Evolutionary conservation across 2,113 vertebrate genomes (phyloP), one percentile per base, ranked within the genome.

Genomic region (Bucco capensis): DNA sequence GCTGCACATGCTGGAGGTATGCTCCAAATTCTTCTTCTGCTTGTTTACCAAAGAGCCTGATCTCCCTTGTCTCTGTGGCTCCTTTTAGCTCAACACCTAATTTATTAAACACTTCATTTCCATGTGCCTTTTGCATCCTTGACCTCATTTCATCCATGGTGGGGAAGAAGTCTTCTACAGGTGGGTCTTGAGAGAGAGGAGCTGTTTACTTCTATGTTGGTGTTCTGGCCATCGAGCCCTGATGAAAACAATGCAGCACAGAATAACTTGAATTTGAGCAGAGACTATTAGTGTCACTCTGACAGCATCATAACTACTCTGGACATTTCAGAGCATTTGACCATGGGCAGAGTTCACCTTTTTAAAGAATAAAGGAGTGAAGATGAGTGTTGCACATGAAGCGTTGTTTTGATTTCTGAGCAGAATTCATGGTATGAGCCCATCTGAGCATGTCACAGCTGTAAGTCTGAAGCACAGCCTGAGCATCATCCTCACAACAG

Each of bases 391-490:
- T 87, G 64, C 64, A 94, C 85, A 90, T 89, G 89, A 93, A 96
- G 94, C 92, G 92, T 93, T 95, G 88, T 96, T 97, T 97, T 96
- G 93, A 96, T 97, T 97, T 81, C 82, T 67, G 49, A 90, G 49
- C 51, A 88, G 94, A 97, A 95, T 92, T 70, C 74, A 40, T 80
- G 91, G 92, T 73, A 79, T 72, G 17, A 84, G 19, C 72, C 84
- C 31, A 13, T 66, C 70, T 82, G 70, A 82, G 80, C 19, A 60
- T 72, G 67, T 74, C 31, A 17, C 74, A 69, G 53, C 86, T 78
- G 74, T 47, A 72, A n/a, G 53, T 49, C 57, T 82, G 53, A 74
- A 88, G 70, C 50, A 35, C 44, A 75, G 75, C 37, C 40, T 67
- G 31, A 92, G 54, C 50, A 83, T 75, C 66, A 56, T 58, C n/a